These are phyloP conservation scores for Lepus europaeus DNA, from an alignment of 2,113 vertebrate species.

Conservation along the genomic window DNA sequence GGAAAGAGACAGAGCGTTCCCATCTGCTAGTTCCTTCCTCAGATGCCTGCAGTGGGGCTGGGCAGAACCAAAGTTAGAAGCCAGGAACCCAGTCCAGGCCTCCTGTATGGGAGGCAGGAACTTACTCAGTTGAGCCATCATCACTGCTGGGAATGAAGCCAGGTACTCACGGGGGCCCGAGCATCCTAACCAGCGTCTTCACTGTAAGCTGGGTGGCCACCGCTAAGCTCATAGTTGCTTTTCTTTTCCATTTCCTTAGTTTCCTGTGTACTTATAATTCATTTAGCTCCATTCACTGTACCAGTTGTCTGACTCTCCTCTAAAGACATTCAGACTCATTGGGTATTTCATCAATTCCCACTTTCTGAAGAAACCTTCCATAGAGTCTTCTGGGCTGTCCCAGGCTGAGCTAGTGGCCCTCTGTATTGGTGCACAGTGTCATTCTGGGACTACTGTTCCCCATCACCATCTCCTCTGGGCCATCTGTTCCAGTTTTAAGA, in stretches of 20 bases:
- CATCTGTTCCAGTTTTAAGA: not conserved
- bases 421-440: not conserved
- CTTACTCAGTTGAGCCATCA: too few relatives aligned
- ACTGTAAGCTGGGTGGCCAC: too few relatives aligned
- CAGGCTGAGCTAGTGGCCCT: not conserved
- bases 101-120: too few relatives aligned
- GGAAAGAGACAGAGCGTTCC: too few relatives aligned
- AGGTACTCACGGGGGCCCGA: too few relatives aligned
- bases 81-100: too few relatives aligned
- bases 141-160: too few relatives aligned
- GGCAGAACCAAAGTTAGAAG: too few relatives aligned
- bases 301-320: not conserved
- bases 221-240: not conserved
- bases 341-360: not conserved
- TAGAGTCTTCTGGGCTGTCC: not conserved
- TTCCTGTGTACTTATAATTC: not conserved
- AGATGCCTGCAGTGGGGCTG: too few relatives aligned
- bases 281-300: not conserved
- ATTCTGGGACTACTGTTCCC: not conserved
- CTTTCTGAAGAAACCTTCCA: not conserved
- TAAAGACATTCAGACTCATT: not conserved
- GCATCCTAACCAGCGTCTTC: too few relatives aligned
- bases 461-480: not conserved
- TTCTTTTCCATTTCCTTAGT: not conserved
- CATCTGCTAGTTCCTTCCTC: too few relatives aligned